These are phyloP conservation scores for Solen grandis DNA, from an alignment of 1,140 invertebrate genomes.

Conservation along the genomic window DNA sequence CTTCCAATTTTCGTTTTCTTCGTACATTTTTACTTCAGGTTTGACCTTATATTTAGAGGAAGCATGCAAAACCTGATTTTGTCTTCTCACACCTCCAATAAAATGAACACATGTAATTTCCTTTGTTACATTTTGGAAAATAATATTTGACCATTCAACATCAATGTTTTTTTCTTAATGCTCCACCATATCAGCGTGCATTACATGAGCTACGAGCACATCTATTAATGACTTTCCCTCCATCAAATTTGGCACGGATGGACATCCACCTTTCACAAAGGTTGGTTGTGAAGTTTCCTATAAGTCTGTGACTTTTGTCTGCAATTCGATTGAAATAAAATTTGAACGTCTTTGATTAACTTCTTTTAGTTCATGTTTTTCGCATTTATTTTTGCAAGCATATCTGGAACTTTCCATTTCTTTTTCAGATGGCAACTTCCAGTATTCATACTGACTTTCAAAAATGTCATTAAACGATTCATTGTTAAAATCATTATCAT, in stretches of 20 bases:
- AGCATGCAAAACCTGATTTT: not conserved
- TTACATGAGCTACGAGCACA: constrained; percentile 5
- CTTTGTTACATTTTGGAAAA: not conserved
- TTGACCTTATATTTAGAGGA: not conserved
- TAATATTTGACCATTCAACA: constrained; percentile 15
- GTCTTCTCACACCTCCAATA: not conserved
- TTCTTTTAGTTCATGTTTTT: constrained; percentile 6
- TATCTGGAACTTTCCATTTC: too few species aligned
- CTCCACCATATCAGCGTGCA: too few species aligned
- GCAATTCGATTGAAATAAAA: not conserved
- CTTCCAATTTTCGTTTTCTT: constrained; percentile 9
- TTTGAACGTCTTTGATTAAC: constrained; percentile 1
- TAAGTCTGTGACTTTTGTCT: too few species aligned
- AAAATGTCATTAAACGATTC: not conserved
- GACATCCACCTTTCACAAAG: too few species aligned
- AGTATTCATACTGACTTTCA: too few species aligned
- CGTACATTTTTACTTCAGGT: not conserved
- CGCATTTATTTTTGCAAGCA: constrained; percentile 1
- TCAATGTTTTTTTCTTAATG: not conserved
- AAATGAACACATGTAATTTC: too few species aligned
- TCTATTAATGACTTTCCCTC: constrained; percentile 19
- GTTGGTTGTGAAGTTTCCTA: too few species aligned
- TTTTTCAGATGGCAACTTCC: too few species aligned
- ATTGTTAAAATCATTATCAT: too few species aligned
- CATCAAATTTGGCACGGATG: too few species aligned